These are phyloP conservation scores for Streptopelia turtur DNA, from an alignment of 2,797 vertebrate genomes.

Conservation along the genomic window DNA sequence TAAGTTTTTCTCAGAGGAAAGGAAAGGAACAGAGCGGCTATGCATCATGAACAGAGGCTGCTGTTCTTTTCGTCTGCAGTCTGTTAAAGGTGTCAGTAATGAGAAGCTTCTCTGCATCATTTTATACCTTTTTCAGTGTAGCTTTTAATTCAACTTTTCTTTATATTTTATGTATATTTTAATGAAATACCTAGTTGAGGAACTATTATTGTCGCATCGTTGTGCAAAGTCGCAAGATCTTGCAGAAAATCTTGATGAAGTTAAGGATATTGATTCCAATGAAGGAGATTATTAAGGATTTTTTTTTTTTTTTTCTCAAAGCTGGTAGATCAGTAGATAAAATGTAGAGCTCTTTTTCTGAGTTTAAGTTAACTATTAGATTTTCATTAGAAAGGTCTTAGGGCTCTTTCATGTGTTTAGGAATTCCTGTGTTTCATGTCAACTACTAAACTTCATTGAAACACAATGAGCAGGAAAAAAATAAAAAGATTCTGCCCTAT, in stretches of 20 bases:
- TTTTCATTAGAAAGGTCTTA: background rate
- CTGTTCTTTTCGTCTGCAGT: background rate
- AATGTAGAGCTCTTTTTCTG: background rate
- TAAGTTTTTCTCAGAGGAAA: constrained; percentile 45
- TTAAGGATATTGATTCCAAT: background rate
- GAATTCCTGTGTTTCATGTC: background rate
- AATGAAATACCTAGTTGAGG: background rate
- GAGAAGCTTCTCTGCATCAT: background rate
- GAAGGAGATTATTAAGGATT: background rate
- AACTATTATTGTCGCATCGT: background rate
- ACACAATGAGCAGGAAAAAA: background rate
- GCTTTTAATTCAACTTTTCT: background rate
- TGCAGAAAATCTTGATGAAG: background rate
- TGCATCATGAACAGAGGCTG: background rate
- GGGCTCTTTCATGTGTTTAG: background rate
- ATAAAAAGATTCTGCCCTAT: accelerated
- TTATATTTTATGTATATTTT: background rate
- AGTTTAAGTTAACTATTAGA: background rate
- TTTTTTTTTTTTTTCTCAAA: background rate
- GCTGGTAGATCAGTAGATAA: background rate
- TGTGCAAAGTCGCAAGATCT: background rate
- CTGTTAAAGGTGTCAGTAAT: background rate
- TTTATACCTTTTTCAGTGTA: background rate
- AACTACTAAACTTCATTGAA: background rate
- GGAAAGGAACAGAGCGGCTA: constrained; percentile 22